Evolutionary conservation across 2,888 invertebrate species (phyloP).

Genomic region (Lacanobia oleracea): DNA sequence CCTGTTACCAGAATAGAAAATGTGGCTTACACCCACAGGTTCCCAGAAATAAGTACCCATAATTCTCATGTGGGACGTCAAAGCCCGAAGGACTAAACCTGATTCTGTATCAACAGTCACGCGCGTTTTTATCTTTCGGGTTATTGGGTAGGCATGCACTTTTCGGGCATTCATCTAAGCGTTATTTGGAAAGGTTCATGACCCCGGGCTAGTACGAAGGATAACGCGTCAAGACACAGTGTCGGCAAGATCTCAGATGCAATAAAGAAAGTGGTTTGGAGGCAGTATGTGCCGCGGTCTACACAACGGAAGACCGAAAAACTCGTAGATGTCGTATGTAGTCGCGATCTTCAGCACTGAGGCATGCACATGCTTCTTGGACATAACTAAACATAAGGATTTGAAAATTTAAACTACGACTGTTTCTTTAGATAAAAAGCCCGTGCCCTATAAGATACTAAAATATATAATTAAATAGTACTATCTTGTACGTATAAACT

Average conservation of each 20-base stretch:
- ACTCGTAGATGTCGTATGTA: too few relatives aligned
- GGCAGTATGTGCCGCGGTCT: not conserved
- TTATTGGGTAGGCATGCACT: not conserved
- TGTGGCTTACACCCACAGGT: not conserved
- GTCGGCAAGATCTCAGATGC: too few relatives aligned
- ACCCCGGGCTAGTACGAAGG: not conserved
- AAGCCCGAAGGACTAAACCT: not conserved
- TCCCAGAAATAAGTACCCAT: not conserved
- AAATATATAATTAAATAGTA: too few relatives aligned
- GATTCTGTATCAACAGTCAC: not conserved
- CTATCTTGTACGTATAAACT: too few relatives aligned
- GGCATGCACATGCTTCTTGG: not conserved
- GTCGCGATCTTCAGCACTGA: not conserved
- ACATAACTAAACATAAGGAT: too few relatives aligned
- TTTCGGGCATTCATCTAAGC: not conserved
- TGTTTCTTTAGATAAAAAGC: too few relatives aligned
- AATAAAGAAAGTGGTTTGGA: not conserved
- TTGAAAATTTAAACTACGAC: too few relatives aligned
- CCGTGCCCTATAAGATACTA: too few relatives aligned
- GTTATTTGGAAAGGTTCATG: not conserved
- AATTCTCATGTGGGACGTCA: conserved; percentile 11
- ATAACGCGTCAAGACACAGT: too few relatives aligned
- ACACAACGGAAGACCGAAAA: not conserved
- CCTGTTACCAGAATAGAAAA: not conserved
- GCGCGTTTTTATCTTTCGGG: not conserved